Evolutionary conservation across 2,797 vertebrate genomes (phyloP), one percentile per base, ranked within the genome.

Genomic region (Sebastes nivosus): DNA sequence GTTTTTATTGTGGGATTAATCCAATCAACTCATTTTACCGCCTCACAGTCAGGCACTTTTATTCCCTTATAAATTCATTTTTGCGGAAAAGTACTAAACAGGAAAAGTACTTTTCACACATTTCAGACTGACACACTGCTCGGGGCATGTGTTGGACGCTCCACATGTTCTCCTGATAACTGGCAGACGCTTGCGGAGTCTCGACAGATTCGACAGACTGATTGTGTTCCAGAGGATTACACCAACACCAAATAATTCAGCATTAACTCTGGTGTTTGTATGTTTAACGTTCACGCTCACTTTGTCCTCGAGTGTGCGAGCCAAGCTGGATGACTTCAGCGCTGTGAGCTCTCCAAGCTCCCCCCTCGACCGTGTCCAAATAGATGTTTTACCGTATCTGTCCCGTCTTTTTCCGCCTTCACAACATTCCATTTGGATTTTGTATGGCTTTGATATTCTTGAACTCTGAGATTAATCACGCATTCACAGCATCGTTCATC

Each of bases 151-250:
- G 67, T 68, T 87, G 82, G 80, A 77, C 75, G 11, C 80, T 66
- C 61, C 22, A 70, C 75, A 42, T 29, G 84, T 29, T 89, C 71
- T 81, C 63, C 75, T 46, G 70, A 83, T 83, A 16, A 46, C 71
- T 83, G 76, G 87, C 82, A 72, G 67, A 83, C 18, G 27, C 74
- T 83, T 83, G 80, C 67, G 3, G 75, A 79, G 69, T n/a, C 54
- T 87, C 82, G 64, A 72, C 79, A 80, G 57, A 72, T 55, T 14
- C 66, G 84, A 89, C 86, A 66, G 84, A 73, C 63, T 67, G 84
- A 89, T 89, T 81, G 80, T 82, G 86, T 91, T 90, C 91, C 91
- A 92, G 84, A 80, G 79, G 86, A 86, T 89, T 85, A 88, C 88
- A 79, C 82, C 80, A 87, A 87, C 75, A 63, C 80, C 82, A 83